Conservation (phyloP, 2,888 invertebrate genomes). For the Malthinus seriepunctatus region DNA sequence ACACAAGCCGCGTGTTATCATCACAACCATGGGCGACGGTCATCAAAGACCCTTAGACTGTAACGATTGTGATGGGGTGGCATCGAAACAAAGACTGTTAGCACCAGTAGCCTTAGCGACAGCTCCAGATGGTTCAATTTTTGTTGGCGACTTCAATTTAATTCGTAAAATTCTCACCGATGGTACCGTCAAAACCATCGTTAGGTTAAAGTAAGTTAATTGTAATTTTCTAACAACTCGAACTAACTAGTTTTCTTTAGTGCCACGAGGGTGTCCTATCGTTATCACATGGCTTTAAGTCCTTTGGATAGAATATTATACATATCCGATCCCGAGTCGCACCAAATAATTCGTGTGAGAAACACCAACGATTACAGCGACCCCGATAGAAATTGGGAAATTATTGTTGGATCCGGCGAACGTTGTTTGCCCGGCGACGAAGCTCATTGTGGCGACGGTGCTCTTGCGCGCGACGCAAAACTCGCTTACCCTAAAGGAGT, state of each 20-base stretch:
- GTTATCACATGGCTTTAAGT: slow-evolving; percentile 95
- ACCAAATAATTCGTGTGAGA: slow-evolving; percentile 88
- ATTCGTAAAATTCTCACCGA: slow-evolving; percentile 86
- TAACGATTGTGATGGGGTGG: slow-evolving; percentile 77
- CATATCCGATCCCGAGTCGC: slow-evolving; percentile 94
- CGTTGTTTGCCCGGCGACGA: slow-evolving; percentile 92
- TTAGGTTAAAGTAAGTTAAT: slow-evolving; percentile 75
- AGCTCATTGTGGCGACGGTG: slow-evolving; percentile 95
- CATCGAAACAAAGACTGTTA: slow-evolving; percentile 77
- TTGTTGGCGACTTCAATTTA: slow-evolving; percentile 94
- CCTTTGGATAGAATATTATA: slow-evolving; percentile 92
- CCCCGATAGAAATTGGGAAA: slow-evolving; percentile 92
- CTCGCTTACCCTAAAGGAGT: slow-evolving; percentile 96
- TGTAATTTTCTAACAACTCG: not conserved
- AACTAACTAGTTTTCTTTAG: slow-evolving; percentile 59
- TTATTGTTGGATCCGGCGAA: slow-evolving; percentile 93
- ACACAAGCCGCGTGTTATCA: slow-evolving; percentile 87
- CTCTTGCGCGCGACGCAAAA: slow-evolving; percentile 88
- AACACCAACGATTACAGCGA: slow-evolving; percentile 81
- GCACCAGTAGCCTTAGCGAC: slow-evolving; percentile 93
- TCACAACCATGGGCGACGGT: slow-evolving; percentile 91
- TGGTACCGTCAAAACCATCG: slow-evolving; percentile 78
- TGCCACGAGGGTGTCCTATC: slow-evolving; percentile 90
- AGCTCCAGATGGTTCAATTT: slow-evolving; percentile 90
- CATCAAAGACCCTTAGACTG: slow-evolving; percentile 88